Conservation (phyloP, 2,797 vertebrate species). For the Champsocephalus gunnari region DNA sequence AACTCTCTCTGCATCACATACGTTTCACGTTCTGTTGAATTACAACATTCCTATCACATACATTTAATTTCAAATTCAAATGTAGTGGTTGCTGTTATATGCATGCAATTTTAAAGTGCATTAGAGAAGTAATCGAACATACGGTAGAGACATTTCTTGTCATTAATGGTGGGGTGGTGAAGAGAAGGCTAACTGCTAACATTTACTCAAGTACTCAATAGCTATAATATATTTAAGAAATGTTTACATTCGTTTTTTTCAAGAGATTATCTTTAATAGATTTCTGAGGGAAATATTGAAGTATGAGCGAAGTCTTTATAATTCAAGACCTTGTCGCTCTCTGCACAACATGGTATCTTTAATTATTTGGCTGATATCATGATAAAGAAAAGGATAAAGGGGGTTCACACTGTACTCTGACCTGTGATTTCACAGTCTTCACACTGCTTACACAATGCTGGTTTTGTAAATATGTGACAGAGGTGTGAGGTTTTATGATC, state of each 20-base stretch:
- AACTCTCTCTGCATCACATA: no score
- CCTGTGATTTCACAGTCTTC: slow-evolving; percentile 37
- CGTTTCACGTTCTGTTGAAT: no score
- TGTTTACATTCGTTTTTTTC: background rate
- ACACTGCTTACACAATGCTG: slow-evolving; percentile 13
- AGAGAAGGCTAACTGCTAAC: background rate
- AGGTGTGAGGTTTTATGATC: slow-evolving; percentile 40
- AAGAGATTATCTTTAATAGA: background rate
- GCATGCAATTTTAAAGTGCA: no score
- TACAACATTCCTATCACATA: no score
- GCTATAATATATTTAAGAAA: background rate
- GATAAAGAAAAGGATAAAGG: slow-evolving; percentile 45
- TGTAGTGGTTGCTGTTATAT: background rate
- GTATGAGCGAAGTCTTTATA: background rate
- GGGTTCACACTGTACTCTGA: slow-evolving; percentile 41
- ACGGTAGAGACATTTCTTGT: background rate
- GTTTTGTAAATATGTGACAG: slow-evolving; percentile 25
- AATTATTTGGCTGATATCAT: slow-evolving; percentile 16
- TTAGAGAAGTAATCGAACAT: background rate
- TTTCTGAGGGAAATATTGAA: background rate
- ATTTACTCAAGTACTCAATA: background rate
- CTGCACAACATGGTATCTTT: background rate
- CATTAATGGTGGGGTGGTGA: background rate
- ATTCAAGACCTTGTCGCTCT: background rate
- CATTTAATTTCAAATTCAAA: no score